Evolutionary conservation across 2,113 vertebrate genomes (phyloP), one percentile per base, ranked within the genome.

Genomic region (Speoplatyrhinus poulsoni): DNA sequence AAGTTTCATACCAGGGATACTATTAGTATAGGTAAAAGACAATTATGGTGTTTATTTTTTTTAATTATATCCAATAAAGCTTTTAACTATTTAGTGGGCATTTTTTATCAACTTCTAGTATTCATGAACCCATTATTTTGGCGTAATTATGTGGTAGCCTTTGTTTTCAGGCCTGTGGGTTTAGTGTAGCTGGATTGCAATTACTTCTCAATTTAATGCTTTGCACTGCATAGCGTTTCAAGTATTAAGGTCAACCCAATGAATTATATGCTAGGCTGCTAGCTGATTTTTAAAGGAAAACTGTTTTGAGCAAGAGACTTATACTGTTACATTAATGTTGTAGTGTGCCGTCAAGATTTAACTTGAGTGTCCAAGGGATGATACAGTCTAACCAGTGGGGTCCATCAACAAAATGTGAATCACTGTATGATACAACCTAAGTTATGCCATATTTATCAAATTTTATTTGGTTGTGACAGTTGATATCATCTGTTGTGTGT

Each of bases 381-480:
- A 1, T 8, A 19, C 9, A 68, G 19, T 2, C 26, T 26, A 26
- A 26, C 26, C 26, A 26, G 2, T 26, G 26, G 26, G 26, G 26
- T 26, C 26, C 26, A 84, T 56, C 46, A 75, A 26, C 48, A 71
- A 52, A 69, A 75, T 77, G 65, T 57, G 12, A 11, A 50, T 13
- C 62, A 41, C 36, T 41, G 36, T 41, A 41, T 41, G 36, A 41
- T 41, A 1, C 4, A 41, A 41, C 36, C 36, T 41, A 5, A 6
- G 36, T 5, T 41, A 2, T 41, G 7, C 5, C 36, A 8, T 41
- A 41, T 41, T 41, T 5, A 5, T 5, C 4, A 41, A 41, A 4
- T 41, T 41, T 41, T 41, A 41, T 41, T 41, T 41, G 7, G 26
- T 3, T 26, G 26, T 26, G 26, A 26, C 26, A 26, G 26, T 26